Percentiles rank a stretch among this genome's conserved stretches.
These are phyloP conservation scores for Mystacides longicornis DNA, from an alignment of 2,888 invertebrate species.

Conservation along the genomic window DNA sequence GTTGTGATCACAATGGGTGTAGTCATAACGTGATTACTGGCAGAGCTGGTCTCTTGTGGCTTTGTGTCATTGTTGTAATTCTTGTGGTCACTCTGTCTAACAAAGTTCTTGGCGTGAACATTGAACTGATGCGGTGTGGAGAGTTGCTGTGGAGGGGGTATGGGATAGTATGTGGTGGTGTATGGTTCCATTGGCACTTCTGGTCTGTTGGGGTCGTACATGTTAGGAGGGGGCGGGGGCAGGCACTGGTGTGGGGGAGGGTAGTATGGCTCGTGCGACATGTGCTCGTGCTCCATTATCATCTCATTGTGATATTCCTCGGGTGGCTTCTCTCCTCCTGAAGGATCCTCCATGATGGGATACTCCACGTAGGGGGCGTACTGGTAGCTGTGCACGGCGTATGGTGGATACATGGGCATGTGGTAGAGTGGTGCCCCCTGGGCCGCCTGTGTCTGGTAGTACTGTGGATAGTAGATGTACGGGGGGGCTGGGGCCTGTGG, in stretches of 20 bases:
- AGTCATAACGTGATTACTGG: background rate
- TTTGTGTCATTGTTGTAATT: conserved; percentile 3
- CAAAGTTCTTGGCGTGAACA: conserved; percentile 46
- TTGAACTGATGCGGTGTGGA: conserved; percentile 42
- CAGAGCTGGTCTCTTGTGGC: background rate
- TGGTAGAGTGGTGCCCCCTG: conserved; percentile 49
- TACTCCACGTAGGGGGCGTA: conserved; percentile 48
- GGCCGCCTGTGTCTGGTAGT: conserved; percentile 46
- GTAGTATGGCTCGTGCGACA: conserved; percentile 40
- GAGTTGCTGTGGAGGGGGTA: conserved; percentile 36
- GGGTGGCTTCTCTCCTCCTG: conserved; percentile 40
- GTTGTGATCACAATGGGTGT: background rate
- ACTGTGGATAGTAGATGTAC: conserved; percentile 45
- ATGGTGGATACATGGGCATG: conserved; percentile 46
- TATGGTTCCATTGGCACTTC: conserved; percentile 12
- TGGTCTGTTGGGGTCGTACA: conserved; percentile 19
- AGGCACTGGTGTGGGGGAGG: conserved; percentile 40
- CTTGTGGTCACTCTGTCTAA: conserved; percentile 36
- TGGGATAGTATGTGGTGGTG: conserved; percentile 37
- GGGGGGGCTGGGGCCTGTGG: conserved; percentile 33
- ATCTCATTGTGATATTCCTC: conserved; percentile 42
- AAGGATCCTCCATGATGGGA: conserved; percentile 42
- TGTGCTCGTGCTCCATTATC: conserved; percentile 43
- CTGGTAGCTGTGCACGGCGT: conserved; percentile 41
- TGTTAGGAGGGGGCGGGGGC: conserved; percentile 39